A percentile compares a stretch with the other conserved stretches of the same genome.
These are phyloP conservation scores for Stomatorhinus walkeri DNA, from an alignment of 2,797 vertebrate species.

Conservation along the genomic window DNA sequence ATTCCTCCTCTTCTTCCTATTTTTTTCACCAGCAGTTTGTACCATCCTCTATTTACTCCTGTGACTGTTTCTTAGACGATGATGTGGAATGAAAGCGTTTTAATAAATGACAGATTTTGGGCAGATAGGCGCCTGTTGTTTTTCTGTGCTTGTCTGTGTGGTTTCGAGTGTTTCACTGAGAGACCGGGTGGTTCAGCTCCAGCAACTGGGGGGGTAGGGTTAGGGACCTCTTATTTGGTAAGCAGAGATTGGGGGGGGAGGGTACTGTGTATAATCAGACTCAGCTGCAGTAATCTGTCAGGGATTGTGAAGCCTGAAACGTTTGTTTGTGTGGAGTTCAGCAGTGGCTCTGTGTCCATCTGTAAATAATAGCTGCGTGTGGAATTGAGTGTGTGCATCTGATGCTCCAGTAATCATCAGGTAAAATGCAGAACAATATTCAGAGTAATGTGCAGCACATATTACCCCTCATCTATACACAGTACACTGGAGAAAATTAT, in stretches of 20 bases:
- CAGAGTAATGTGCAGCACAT: not conserved
- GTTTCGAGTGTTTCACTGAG: not conserved
- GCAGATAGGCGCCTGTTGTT: conserved; percentile 25
- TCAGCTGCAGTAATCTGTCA: conserved; percentile 31
- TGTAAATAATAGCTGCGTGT: not conserved
- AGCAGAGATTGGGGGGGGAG: conserved; percentile 25
- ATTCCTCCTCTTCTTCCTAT: conserved; percentile 25
- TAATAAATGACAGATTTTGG: conserved; percentile 62
- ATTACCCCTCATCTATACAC: not conserved
- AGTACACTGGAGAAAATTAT: not conserved
- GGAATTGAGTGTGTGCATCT: not conserved
- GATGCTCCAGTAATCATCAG: not conserved
- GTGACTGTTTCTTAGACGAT: conserved; percentile 47
- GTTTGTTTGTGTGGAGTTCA: not conserved
- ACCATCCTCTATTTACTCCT: conserved; percentile 34
- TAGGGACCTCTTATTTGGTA: conserved; percentile 46
- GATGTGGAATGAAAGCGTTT: conserved; percentile 45
- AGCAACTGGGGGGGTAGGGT: conserved; percentile 40
- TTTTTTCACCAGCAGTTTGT: conserved; percentile 38
- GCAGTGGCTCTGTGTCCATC: not conserved
- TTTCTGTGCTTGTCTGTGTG: not conserved
- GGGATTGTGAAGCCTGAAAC: conserved; percentile 20
- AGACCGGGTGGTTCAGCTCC: conserved; percentile 42
- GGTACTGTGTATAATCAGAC: conserved; percentile 16
- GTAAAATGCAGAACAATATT: not conserved